These are phyloP conservation scores for Drosophila santomea DNA, from an alignment of 1,140 invertebrate species.

Conservation along the genomic window DNA sequence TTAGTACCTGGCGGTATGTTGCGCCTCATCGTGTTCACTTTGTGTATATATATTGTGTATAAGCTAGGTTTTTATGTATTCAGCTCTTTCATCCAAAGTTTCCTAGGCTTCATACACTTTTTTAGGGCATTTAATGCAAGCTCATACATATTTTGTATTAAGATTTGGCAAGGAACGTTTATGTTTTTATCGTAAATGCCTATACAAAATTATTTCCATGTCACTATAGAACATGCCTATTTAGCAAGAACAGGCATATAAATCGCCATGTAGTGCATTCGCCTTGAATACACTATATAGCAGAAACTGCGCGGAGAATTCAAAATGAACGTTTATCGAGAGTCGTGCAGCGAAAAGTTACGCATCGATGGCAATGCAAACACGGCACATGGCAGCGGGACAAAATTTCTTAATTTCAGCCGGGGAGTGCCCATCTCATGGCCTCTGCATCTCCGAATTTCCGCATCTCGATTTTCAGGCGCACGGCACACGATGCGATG, in stretches of 20 bases:
- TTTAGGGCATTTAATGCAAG: no score
- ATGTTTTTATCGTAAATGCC: no score
- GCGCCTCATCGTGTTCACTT: constrained; percentile 51
- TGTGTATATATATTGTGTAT: constrained; percentile 8
- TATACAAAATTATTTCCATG: no score
- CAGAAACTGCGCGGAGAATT: constrained; percentile 12
- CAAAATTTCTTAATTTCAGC: constrained; percentile 62
- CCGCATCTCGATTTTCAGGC: background rate
- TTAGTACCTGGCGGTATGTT: constrained; percentile 76
- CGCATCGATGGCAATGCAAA: constrained; percentile 43
- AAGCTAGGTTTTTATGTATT: no score
- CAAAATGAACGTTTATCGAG: constrained; percentile 53
- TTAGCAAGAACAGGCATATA: background rate
- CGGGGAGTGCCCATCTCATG: background rate
- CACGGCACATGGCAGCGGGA: constrained; percentile 33
- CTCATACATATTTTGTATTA: no score
- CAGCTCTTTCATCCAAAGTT: background rate
- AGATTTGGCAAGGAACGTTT: no score
- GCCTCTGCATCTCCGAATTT: background rate
- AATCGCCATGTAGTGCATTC: background rate
- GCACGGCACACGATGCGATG: constrained; percentile 4
- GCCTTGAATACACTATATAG: background rate
- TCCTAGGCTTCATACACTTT: no score
- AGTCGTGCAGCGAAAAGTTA: constrained; percentile 28
- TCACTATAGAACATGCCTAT: no score